These are phyloP conservation scores for Neelides sp. DNA, from an alignment of 1,140 invertebrate species.

Conservation along the genomic window DNA sequence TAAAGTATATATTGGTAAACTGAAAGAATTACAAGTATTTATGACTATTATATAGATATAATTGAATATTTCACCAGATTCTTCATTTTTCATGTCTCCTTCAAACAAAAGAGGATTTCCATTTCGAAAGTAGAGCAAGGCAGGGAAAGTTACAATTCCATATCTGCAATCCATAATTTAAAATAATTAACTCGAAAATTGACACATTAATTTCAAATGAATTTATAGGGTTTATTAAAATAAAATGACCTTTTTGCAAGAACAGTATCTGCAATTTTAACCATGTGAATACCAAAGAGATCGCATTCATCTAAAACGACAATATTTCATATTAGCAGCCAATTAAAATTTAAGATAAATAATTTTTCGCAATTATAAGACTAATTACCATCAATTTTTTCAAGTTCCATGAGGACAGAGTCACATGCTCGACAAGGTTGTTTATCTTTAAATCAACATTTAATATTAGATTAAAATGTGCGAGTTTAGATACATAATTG, in stretches of 20 bases:
- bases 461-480: conserved; percentile 2
- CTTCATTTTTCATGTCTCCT: conserved; percentile 80
- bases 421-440: conserved; percentile 85
- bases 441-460: conserved; percentile 59
- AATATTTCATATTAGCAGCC: background rate
- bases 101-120: conserved; percentile 86
- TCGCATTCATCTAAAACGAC: conserved; percentile 72
- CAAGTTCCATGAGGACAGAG: conserved; percentile 73
- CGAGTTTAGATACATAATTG: conserved; percentile 13
- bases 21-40: too few relatives aligned
- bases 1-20: too few relatives aligned
- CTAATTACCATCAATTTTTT: conserved; percentile 47
- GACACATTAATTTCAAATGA: too few relatives aligned
- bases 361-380: background rate
- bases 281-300: conserved; percentile 84
- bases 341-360: background rate
- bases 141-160: conserved; percentile 88
- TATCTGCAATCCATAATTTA: too few relatives aligned
- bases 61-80: conserved; percentile 40
- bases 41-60: too few relatives aligned
- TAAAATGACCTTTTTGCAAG: conserved; percentile 77
- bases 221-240: too few relatives aligned
- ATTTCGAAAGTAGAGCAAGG: conserved; percentile 78
- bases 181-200: too few relatives aligned
- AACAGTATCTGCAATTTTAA: conserved; percentile 83